Evolutionary conservation across 2,797 vertebrate species (phyloP).

Genomic region (Falco cherrug): DNA sequence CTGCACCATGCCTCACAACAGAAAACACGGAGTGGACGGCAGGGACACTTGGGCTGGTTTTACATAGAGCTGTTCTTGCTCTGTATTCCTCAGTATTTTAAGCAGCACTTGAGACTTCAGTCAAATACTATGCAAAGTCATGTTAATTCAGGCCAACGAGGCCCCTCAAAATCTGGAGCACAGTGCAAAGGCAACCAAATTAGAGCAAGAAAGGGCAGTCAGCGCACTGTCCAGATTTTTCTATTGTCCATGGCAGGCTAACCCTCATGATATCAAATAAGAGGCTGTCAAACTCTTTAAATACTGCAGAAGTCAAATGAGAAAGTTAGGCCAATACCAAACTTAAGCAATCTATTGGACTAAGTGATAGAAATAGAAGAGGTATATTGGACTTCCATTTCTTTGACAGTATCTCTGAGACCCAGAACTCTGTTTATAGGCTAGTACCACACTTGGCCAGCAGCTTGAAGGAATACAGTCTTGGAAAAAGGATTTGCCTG

Average conservation of each 20-base stretch:
- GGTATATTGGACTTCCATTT: neutral
- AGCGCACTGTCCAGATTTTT: neutral
- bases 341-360: neutral
- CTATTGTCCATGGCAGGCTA: neutral
- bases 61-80: neutral
- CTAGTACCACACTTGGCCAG: neutral
- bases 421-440: neutral
- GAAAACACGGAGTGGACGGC: neutral
- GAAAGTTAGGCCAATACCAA: neutral
- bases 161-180: neutral
- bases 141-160: neutral
- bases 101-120: neutral
- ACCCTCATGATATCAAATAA: neutral
- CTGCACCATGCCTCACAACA: rapidly evolving
- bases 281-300: neutral
- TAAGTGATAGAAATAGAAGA: neutral
- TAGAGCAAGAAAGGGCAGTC: neutral
- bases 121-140: neutral
- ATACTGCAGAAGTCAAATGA: neutral
- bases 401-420: neutral
- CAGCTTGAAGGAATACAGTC: neutral
- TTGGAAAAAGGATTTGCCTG: neutral
- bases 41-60: neutral
- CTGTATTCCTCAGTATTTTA: neutral
- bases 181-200: neutral